Evolutionary conservation across 1,140 invertebrate species (phyloP).

Genomic region (Drosophila subpulchrella): DNA sequence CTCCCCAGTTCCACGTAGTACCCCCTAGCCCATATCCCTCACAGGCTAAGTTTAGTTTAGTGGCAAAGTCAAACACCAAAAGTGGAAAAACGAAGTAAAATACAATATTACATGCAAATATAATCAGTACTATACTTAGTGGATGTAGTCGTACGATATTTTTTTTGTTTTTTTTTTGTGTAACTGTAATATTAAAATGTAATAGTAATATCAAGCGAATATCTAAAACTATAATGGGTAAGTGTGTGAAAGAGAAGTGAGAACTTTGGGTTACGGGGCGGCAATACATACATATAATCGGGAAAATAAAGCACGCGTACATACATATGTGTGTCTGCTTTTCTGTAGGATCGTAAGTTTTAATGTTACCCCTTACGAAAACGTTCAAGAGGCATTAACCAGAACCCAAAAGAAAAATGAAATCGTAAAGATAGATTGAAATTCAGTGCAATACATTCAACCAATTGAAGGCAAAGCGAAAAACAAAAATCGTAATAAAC

Average conservation of each 20-base stretch:
- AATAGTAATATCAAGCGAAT: slow-evolving; percentile 34
- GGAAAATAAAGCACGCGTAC: slow-evolving; percentile 11
- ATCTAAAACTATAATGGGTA: slow-evolving; percentile 14
- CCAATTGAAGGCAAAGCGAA: slow-evolving; percentile 27
- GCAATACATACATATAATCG: not conserved
- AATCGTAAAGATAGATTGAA: slow-evolving; percentile 28
- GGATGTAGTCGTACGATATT: slow-evolving; percentile 31
- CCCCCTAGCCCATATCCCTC: slow-evolving; percentile 1
- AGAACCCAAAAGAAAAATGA: not conserved
- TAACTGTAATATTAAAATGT: slow-evolving; percentile 20
- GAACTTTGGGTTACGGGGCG: not conserved
- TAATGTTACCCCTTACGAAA: slow-evolving; percentile 55
- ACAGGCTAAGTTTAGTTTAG: slow-evolving; percentile 56
- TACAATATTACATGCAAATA: slow-evolving; percentile 41
- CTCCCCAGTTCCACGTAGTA: not conserved
- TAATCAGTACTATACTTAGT: slow-evolving; percentile 58
- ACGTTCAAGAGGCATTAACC: slow-evolving; percentile 27
- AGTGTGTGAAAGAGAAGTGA: not conserved
- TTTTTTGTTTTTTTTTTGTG: slow-evolving; percentile 38
- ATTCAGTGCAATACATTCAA: slow-evolving; percentile 73
- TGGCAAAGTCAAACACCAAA: slow-evolving; percentile 70
- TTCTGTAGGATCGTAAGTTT: slow-evolving; percentile 66
- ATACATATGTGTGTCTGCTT: slow-evolving; percentile 17
- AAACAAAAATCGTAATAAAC: slow-evolving; percentile 35
- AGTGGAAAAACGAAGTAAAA: slow-evolving; percentile 6